Evolutionary conservation across 2,797 vertebrate genomes (phyloP), one percentile per base, ranked within the genome.

Genomic region (Acrossocheilus wenchowensis): DNA sequence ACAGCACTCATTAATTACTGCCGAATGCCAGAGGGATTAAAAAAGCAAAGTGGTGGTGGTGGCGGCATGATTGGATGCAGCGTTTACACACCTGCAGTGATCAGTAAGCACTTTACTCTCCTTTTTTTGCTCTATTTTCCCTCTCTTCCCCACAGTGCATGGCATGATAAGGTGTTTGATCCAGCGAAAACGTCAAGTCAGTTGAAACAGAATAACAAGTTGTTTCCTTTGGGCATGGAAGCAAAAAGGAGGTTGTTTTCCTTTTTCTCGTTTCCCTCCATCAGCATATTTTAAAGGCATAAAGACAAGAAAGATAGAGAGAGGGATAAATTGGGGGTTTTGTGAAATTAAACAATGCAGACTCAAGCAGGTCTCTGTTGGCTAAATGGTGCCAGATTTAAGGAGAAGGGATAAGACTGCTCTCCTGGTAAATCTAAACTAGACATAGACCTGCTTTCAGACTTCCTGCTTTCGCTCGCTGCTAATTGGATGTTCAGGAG

Each of bases 241-340:
- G 87, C 89, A 93, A 92, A 92, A 90, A 86, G 86, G 36, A 73
- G 87, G 88, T 91, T 89, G 87, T 90, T 92, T 91, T 93, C 41
- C 48, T 75, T 87, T 81, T 69, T 74, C 66, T 87, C 83, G 89
- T 90, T 84, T 82, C 69, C 36, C 66, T 26, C 90, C 91, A 93
- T 95, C 94, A 94, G 94, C 94, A 93, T 95, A 94, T 94, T 94
- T 93, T 92, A 94, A 93, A 90, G 90, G 90, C 91, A 92, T 39
- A 87, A 92, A 68, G 79, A 78, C 91, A 90, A 88, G 78, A 85
- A 90, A 93, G 92, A 94, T 92, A 85, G 93, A 91, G 92, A 92
- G 91, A 85, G 88, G 90, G 88, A 92, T 92, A 93, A 94, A 95
- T 93, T 95, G 93, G 92, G 90, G 87, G 91, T 39, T 75, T 81